A percentile compares a stretch with the other conserved stretches of the same genome.
Conservation (phyloP, 2,797 vertebrate genomes). For the Otolemur crassicaudatus region DNA sequence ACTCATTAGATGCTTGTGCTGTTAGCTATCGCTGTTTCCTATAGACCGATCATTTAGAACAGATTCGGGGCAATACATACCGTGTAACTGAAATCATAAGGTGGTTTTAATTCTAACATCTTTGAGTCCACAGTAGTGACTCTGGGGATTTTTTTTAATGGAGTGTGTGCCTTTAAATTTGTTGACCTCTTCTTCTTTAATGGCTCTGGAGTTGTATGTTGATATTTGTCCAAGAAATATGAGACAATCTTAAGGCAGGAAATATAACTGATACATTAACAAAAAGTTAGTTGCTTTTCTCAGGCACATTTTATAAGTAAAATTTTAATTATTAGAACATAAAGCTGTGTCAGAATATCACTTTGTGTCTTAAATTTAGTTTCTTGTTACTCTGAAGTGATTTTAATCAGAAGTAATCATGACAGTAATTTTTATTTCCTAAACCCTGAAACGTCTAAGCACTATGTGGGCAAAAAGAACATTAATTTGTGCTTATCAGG, state of each 20-base stretch:
- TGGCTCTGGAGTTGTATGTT: background rate
- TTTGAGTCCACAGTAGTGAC: background rate
- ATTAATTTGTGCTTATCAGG: background rate
- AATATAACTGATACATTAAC: background rate
- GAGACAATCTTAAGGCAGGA: background rate
- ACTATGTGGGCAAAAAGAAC: background rate
- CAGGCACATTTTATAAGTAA: background rate
- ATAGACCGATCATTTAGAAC: background rate
- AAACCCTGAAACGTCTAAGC: background rate
- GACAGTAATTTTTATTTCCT: background rate
- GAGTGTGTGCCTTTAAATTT: background rate
- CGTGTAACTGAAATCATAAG: background rate
- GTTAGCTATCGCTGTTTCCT: background rate
- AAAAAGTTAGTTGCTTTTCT: background rate
- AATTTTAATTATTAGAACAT: background rate
- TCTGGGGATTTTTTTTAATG: background rate
- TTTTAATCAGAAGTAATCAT: background rate
- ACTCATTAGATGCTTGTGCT: background rate
- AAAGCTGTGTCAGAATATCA: background rate
- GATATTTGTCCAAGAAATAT: background rate
- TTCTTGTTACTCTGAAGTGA: constrained; percentile 19
- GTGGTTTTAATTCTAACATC: background rate
- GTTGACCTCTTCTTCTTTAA: background rate
- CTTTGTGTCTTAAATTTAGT: background rate
- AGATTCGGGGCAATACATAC: background rate